phyloP scores from a whole-genome alignment of 2,888 invertebrate species.

The Erebia ligea region DNA sequence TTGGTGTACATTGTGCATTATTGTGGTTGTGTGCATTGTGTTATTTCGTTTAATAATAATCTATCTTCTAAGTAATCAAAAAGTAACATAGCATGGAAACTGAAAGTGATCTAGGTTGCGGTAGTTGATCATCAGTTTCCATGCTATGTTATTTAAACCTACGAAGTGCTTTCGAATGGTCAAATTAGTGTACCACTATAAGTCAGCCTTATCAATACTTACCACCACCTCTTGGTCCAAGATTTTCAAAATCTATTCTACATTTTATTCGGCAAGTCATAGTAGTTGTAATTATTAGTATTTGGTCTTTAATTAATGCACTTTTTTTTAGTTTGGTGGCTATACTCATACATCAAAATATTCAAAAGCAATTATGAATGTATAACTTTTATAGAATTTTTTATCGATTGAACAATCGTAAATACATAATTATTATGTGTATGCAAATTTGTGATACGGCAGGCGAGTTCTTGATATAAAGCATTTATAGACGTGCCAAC shows the following conservation, averaged over 20 bases:
- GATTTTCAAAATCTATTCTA: conserved; percentile 7
- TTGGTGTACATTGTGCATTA: too few relatives aligned
- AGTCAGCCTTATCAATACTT: not conserved
- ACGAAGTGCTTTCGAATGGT: not conserved
- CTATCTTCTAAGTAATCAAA: not conserved
- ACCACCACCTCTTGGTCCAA: not conserved
- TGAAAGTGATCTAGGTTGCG: not conserved
- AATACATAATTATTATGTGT: conserved; percentile 4
- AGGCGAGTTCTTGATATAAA: conserved; percentile 27
- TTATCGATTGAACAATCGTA: conserved; percentile 17
- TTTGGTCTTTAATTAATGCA: not conserved
- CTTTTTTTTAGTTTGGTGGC: conserved; percentile 2
- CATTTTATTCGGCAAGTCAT: not conserved
- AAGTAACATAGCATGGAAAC: not conserved
- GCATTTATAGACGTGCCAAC: not conserved
- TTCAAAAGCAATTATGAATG: conserved; percentile 12
- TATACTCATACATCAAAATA: not conserved
- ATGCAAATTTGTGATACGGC: conserved; percentile 25
- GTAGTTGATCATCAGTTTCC: too few relatives aligned
- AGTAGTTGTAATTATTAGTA: not conserved
- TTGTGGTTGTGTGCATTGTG: too few relatives aligned
- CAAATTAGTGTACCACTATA: too few relatives aligned
- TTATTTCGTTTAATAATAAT: not conserved
- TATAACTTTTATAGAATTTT: conserved; percentile 24
- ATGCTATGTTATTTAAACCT: too few relatives aligned